Base-by-base conservation (phyloP, 2,888 invertebrate genomes). In the Bugulina stolonifera region DNA sequence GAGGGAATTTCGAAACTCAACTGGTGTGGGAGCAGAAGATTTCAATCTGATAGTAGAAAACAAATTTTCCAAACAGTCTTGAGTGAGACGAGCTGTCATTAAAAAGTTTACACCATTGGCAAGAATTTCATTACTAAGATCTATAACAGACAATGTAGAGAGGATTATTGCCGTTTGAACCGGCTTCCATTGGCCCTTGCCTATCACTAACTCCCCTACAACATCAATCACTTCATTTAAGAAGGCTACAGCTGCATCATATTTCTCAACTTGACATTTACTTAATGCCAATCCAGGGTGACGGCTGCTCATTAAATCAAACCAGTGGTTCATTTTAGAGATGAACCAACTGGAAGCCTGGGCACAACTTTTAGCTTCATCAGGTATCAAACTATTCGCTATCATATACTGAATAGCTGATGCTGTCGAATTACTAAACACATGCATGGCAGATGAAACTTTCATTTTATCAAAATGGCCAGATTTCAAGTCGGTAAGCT, bases 141-240 rank as follows among this genome's bases (percentile, higher is more conserved):
- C 69, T 27, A 29, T 27, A 5, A 69, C 69, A 69, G 69, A 27
- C 69, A 69, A 69, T 27, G 27, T 69, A 27, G 29, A 10, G 29
- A 34, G 27, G 32, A 69, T 69, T 69, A 52, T 52, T 14, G 52
- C 52, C 10, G 52, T 52, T 52, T 52, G n/a, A n/a, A n/a, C n/a
- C n/a, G n/a, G n/a, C n/a, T n/a, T n/a, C n/a, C n/a, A n/a, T n/a
- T n/a, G n/a, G 52, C 52, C 52, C 22, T 22, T 52, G 22, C 52
- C 52, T 14, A 52, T 52, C 52, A 22, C 22, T 52, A 52, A 52
- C 52, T 52, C 52, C 10, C 52, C 52, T 14, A 52, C 22, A 14
- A 52, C 10, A 52, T 52, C 52, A 52, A 52, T 22, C 22, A 22
- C 22, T 22, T 52, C 52, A 22, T 52, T 52, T 14, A 52, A 22